Evolutionary conservation across 37 sponge, comb jelly and placozoan genomes (phyloP), one percentile per base, ranked within the genome.

Genomic region (Beroe forskalii): DNA sequence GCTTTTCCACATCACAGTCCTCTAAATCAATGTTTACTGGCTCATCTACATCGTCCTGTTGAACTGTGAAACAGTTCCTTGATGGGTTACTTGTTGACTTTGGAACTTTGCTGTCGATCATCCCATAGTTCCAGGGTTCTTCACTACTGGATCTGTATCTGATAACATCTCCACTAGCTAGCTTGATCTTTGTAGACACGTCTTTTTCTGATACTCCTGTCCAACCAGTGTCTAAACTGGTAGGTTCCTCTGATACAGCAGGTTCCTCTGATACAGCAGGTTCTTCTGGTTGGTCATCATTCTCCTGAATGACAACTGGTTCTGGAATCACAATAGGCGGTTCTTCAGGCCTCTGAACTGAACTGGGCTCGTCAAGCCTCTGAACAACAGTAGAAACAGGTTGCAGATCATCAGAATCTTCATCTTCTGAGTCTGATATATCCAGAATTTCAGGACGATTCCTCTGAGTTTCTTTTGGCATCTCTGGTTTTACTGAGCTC

Each of bases 101-200:
- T 6, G 66, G 4, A 23, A 22, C 17, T 64, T 23, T 64, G 25
- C 66, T 64, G 66, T 64, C 66, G 4, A 64, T 64, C 66, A 64
- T 64, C 31, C 66, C 66, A 64, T 64, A 64, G 31, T 64, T 64
- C 66, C 66, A 64, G 4, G 66, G 31, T 8, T 64, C 66, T 6
- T 4, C 3, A 30, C 17, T 23, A 8, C 17, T 23, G 3, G 66
- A 6, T 64, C 66, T 64, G 66, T 30, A 64, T 4, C 66, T 8
- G 14, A 64, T 64, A 22, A 64, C 66, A 27, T 64, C 66, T 64
- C 66, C 66, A 4, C 31, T 64, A 4, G 17, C 66, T 22, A 64
- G 66, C 25, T 64, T 64, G 20, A 64, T 8, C 17, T 64, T 64
- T 23, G 4, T 23, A n/a, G 20, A 8, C 4, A 8, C 66, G 4